A percentile compares a stretch with the other conserved stretches of the same genome.
phyloP scores from a whole-genome alignment of 2,113 vertebrate species.

The Peromyscus californicus region DNA sequence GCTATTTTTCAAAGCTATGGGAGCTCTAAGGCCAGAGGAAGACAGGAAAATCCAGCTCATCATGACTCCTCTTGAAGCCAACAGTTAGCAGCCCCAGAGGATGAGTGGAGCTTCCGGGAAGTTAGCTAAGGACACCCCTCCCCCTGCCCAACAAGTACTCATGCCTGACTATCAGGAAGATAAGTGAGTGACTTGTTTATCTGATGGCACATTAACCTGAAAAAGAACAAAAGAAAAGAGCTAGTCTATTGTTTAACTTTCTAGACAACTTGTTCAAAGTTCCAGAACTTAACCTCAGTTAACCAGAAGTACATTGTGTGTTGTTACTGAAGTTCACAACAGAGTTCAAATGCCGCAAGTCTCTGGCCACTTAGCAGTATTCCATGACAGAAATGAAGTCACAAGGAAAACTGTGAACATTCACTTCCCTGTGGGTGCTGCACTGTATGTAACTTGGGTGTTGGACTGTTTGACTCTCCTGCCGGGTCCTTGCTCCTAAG shows the following conservation, averaged over 20 bases:
- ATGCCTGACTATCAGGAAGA: not conserved
- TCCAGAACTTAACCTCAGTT: not conserved
- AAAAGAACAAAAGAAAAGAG: not conserved
- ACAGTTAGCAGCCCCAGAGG: not conserved
- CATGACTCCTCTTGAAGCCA: not conserved
- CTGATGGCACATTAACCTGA: not conserved
- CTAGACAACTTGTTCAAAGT: not conserved
- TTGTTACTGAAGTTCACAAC: conserved; percentile 5
- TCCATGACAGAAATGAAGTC: not conserved
- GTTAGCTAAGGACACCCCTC: not conserved
- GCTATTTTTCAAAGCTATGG: not conserved
- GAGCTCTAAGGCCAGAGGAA: not conserved
- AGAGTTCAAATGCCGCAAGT: not conserved
- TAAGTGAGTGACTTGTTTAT: not conserved
- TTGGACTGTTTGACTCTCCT: not conserved
- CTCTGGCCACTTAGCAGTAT: not conserved
- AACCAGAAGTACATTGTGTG: conserved; percentile 5
- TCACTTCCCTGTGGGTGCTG: not conserved
- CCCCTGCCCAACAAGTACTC: not conserved
- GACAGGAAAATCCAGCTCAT: not conserved
- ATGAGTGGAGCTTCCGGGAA: not conserved
- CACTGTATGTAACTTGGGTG: not conserved
- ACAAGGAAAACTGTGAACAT: not conserved
- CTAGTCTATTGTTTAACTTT: not conserved
- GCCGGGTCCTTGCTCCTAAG: not conserved